Conservation (phyloP, 2,888 invertebrate genomes). For the Dusona sp. region DNA sequence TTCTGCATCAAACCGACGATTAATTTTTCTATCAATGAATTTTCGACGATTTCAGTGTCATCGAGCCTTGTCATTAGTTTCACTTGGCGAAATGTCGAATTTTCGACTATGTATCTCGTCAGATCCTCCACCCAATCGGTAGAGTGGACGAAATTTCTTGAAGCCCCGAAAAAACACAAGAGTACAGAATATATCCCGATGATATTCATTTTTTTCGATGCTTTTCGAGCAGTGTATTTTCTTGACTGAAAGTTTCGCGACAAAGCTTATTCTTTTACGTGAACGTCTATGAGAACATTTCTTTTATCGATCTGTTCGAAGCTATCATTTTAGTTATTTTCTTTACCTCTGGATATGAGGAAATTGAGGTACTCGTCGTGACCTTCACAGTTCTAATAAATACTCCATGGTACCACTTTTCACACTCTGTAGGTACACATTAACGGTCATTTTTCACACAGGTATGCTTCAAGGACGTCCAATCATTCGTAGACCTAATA, state of each 20-base stretch:
- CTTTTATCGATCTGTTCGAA: too few species aligned
- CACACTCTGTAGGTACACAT: not conserved
- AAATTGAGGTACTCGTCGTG: not conserved
- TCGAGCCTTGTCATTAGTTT: slow-evolving; percentile 13
- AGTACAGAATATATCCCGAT: not conserved
- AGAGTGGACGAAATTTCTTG: too few species aligned
- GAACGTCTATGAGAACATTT: not conserved
- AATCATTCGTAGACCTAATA: not conserved
- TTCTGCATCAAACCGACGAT: not conserved
- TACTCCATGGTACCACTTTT: not conserved
- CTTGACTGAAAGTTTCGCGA: not conserved
- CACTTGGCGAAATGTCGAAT: slow-evolving; percentile 13
- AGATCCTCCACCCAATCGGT: too few species aligned
- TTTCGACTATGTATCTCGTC: too few species aligned
- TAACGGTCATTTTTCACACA: not conserved
- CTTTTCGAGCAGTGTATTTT: not conserved
- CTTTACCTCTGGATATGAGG: not conserved
- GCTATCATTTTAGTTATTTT: not conserved
- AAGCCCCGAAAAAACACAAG: not conserved
- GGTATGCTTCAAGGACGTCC: not conserved
- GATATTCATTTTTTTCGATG: not conserved
- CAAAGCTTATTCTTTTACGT: not conserved
- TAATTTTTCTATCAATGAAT: slow-evolving; percentile 17
- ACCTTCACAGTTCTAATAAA: not conserved
- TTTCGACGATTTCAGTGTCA: not conserved